A percentile compares a stretch with the other conserved stretches of the same genome.
phyloP scores from a whole-genome alignment of 2,888 invertebrate genomes.

The Acleris sparsana region DNA sequence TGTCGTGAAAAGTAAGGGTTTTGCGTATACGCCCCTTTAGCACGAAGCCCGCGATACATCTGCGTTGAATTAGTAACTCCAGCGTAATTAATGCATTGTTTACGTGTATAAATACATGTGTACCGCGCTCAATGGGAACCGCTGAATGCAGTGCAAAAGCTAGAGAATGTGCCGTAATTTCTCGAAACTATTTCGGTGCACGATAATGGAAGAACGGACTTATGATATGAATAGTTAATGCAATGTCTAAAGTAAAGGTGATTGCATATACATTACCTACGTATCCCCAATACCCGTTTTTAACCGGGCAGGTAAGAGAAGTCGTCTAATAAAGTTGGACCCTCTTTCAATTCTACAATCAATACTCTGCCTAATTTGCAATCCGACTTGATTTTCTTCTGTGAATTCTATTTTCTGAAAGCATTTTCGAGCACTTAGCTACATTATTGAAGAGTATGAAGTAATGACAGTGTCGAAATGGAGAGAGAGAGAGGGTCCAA shows the following conservation, averaged over 20 bases:
- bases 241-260: neutral
- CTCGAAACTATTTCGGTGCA: slow-evolving; percentile 9
- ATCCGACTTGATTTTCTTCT: slow-evolving; percentile 24
- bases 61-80: too few relatives aligned
- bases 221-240: neutral
- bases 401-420: slow-evolving; percentile 20
- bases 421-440: slow-evolving; percentile 20
- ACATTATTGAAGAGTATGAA: slow-evolving; percentile 12
- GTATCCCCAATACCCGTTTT: slow-evolving; percentile 28
- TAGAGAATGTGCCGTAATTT: neutral
- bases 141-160: neutral
- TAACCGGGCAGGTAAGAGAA: slow-evolving; percentile 24
- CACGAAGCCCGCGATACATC: too few relatives aligned
- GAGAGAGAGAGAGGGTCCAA: too few relatives aligned
- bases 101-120: too few relatives aligned
- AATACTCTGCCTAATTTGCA: slow-evolving; percentile 35
- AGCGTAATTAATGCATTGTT: too few relatives aligned
- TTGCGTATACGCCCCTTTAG: too few relatives aligned
- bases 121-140: neutral
- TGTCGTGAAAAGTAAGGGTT: too few relatives aligned
- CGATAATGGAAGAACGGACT: too few relatives aligned
- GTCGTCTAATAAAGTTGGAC: slow-evolving; percentile 32
- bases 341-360: slow-evolving; percentile 34
- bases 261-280: neutral
- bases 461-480: slow-evolving; percentile 9